Evolutionary conservation across 2,113 vertebrate species (phyloP).

Genomic region (Eurystomus gularis): DNA sequence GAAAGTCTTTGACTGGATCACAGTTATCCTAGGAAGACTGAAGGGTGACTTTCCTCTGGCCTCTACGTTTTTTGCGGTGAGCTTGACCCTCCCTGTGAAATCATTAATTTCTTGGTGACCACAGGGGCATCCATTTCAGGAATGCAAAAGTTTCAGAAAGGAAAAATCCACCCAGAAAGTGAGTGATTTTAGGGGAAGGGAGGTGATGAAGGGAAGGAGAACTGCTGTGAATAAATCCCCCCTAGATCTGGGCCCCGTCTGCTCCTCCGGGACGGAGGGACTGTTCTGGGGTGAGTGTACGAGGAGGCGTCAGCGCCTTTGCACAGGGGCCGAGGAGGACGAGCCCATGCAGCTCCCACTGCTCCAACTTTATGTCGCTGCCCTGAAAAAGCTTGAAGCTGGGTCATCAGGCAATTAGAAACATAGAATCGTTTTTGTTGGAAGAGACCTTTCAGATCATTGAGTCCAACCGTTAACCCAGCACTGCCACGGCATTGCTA

Average conservation of each 20-base stretch:
- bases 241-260: background rate
- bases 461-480: background rate
- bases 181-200: background rate
- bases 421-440: background rate
- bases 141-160: background rate
- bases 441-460: background rate
- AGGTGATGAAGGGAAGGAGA: background rate
- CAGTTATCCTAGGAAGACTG: background rate
- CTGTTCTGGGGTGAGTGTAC: background rate
- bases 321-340: background rate
- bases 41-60: background rate
- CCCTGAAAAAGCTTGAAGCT: background rate
- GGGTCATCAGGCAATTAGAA: background rate
- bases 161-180: background rate
- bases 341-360: fast-evolving
- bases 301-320: background rate
- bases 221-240: background rate
- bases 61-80: background rate
- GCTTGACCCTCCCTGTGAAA: background rate
- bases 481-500: background rate
- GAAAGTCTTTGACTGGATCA: background rate
- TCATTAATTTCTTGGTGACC: background rate
- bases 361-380: background rate
- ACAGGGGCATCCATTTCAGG: background rate
- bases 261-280: fast-evolving